These are phyloP conservation scores for Cantharis rustica DNA, from an alignment of 2,888 invertebrate species.

Conservation along the genomic window DNA sequence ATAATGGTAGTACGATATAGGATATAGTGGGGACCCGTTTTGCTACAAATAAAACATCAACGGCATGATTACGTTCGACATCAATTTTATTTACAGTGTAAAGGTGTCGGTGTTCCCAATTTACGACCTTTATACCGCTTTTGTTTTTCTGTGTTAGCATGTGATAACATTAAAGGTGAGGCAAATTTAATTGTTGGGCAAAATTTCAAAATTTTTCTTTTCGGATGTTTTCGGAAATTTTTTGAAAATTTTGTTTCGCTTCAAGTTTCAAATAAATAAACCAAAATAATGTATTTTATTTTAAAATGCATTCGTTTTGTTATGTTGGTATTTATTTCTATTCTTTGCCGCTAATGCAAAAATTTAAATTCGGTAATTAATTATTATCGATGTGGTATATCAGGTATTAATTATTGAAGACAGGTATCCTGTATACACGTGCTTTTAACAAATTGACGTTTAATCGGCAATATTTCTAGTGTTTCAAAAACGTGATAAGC, in stretches of 20 bases:
- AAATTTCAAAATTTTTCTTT: not conserved
- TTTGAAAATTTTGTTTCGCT: not conserved
- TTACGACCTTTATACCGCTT: not conserved
- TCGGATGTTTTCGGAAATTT: not conserved
- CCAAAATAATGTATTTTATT: not conserved
- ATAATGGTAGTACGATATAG: not conserved
- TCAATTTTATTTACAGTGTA: conserved; percentile 18
- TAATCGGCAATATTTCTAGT: not conserved
- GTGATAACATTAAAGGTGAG: not conserved
- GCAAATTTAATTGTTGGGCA: not conserved
- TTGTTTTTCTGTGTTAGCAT: not conserved
- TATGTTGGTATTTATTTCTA: not conserved
- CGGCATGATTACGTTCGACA: conserved; percentile 16
- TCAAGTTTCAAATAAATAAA: not conserved
- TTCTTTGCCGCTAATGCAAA: not conserved
- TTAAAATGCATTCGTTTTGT: not conserved
- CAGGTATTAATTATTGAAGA: too few relatives aligned
- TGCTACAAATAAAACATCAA: conserved; percentile 15
- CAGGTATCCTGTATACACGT: not conserved
- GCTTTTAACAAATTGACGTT: not conserved
- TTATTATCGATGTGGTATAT: too few relatives aligned
- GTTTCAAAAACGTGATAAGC: not conserved
- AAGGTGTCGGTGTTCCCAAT: conserved; percentile 14
- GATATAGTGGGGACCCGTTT: conserved; percentile 18
- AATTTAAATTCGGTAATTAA: not conserved